Evolutionary conservation across 2,888 invertebrate species (phyloP).

Genomic region (Archips crataeganus): DNA sequence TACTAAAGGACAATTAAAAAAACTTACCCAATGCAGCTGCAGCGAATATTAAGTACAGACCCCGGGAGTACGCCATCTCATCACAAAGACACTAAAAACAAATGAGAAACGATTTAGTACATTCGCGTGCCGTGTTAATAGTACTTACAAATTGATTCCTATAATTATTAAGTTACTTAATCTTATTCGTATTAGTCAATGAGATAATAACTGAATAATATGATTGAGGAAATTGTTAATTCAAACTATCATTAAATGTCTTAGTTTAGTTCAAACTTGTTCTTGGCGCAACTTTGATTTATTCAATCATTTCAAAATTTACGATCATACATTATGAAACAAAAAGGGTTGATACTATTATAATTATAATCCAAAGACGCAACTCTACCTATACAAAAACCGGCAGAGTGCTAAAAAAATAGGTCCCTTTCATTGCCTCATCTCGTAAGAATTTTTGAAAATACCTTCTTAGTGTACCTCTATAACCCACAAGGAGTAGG

Average conservation of each 20-base stretch:
- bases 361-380: too few relatives aligned
- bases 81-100: constrained; percentile 58
- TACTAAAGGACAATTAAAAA: constrained; percentile 16
- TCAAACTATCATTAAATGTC: not conserved
- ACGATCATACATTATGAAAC: too few relatives aligned
- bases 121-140: not conserved
- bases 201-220: not conserved
- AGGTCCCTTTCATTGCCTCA: too few relatives aligned
- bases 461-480: too few relatives aligned
- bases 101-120: constrained; percentile 4
- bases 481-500: too few relatives aligned
- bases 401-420: too few relatives aligned
- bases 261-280: not conserved
- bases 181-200: not conserved
- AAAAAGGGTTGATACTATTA: too few relatives aligned
- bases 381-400: too few relatives aligned
- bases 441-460: too few relatives aligned
- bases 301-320: too few relatives aligned
- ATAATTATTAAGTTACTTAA: not conserved
- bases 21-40: constrained; percentile 66
- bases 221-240: not conserved
- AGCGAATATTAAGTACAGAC: constrained; percentile 62
- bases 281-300: too few relatives aligned
- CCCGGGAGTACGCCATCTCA: constrained; percentile 71
- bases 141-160: not conserved